phyloP scores from a whole-genome alignment of 2,113 vertebrate genomes.

The Microcebus ravelobensis region DNA sequence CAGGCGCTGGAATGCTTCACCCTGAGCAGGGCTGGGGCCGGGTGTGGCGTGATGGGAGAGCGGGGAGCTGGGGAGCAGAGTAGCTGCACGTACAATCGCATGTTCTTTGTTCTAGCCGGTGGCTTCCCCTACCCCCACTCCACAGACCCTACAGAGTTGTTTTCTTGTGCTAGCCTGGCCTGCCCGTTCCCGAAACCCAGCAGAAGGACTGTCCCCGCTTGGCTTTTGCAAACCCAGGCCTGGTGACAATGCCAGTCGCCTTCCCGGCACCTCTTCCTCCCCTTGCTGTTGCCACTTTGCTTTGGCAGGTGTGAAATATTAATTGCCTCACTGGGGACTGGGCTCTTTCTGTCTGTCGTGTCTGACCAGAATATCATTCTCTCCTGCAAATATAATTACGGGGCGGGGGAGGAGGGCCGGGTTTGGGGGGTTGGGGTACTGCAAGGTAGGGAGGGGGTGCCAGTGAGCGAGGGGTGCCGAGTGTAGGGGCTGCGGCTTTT shows the following conservation, averaged over 20 bases:
- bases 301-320: conserved; percentile 92
- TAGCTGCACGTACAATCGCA: accelerated
- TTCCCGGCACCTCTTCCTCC: conserved; percentile 43
- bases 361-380: conserved; percentile 88
- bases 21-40: accelerated
- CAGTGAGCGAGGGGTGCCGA: not conserved
- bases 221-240: conserved; percentile 47
- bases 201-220: conserved; percentile 64
- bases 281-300: conserved; percentile 71
- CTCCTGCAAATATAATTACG: conserved; percentile 86
- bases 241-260: conserved; percentile 3
- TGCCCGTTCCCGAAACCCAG: not conserved
- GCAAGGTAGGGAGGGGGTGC: conserved; percentile 13
- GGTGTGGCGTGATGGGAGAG: not conserved
- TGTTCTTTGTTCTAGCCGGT: not conserved
- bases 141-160: not conserved
- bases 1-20: accelerated
- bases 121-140: not conserved
- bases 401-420: not conserved
- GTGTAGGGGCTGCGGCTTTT: conserved; percentile 66
- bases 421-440: not conserved
- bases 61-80: not conserved
- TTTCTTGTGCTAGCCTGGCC: not conserved
- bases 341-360: conserved; percentile 83
- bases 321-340: conserved; percentile 89